A percentile compares a stretch with the other conserved stretches of the same genome.
phyloP scores from a whole-genome alignment of 2,888 invertebrate genomes.

The Diarsia rubi region DNA sequence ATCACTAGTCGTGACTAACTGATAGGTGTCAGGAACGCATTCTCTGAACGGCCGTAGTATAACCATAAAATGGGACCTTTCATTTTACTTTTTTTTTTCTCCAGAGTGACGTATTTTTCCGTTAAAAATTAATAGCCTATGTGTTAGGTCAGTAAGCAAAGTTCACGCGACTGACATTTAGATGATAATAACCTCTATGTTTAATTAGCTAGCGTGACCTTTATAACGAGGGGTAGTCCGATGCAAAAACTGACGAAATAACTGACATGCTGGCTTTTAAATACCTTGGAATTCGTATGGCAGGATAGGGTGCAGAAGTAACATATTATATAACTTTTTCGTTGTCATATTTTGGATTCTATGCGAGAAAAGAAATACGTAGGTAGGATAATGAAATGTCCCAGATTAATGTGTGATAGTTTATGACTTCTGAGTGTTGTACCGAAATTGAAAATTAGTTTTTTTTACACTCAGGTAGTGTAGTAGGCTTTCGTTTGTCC shows the following conservation, averaged over 20 bases:
- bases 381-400: background rate
- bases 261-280: conserved; percentile 51
- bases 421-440: background rate
- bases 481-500: background rate
- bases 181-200: conserved; percentile 25
- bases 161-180: conserved; percentile 63
- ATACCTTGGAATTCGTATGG: conserved; percentile 24
- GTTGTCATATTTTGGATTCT: background rate
- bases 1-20: too few relatives aligned
- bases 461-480: background rate
- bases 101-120: conserved; percentile 1
- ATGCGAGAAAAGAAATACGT: background rate
- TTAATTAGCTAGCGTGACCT: conserved; percentile 60
- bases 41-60: too few relatives aligned
- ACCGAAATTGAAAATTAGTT: background rate
- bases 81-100: background rate
- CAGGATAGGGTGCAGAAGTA: conserved; percentile 15
- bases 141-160: conserved; percentile 25
- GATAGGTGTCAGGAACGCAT: too few relatives aligned
- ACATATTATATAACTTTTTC: background rate
- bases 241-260: conserved; percentile 58
- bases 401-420: too few relatives aligned
- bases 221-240: conserved; percentile 43
- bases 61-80: too few relatives aligned
- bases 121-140: conserved; percentile 46